Evolutionary conservation across 2,113 vertebrate species (phyloP), one percentile per base, ranked within the genome.

Genomic region (Theristicus caerulescens): DNA sequence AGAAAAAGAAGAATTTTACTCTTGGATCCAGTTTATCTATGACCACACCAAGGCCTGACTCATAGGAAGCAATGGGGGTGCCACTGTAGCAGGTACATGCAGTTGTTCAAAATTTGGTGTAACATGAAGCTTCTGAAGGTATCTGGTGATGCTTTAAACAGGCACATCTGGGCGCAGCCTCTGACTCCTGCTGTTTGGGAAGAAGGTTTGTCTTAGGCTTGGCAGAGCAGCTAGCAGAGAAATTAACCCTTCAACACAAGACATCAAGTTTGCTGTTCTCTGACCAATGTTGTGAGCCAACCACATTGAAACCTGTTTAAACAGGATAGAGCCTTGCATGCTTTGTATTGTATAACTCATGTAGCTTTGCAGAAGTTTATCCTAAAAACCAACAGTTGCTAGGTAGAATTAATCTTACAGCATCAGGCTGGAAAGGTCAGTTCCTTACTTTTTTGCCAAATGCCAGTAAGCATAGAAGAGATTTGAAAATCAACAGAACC

Each of bases 321-420:
- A 83, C 16, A 87, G 36, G 87, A 88, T 73, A 96, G 67, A 95
- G 40, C 11, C 18, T 17, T 97, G 76, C 74, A 26, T 88, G 74
- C 36, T 93, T 96, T 83, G 62, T 82, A 31, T 64, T 52, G 44
- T 69, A 74, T 86, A 86, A 93, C 62, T 93, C 71, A 66, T 1
- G 5, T 62, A 82, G 72, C 78, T 95, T 95, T 92, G 88, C 73
- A 85, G 58, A 96, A 90, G 49, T 83, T 90, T 94, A 95, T 84
- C 91, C 94, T 94, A 79, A 94, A 97, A 86, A 10, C 6, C 47
- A 81, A 86, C 77, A 76, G 73, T 44, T 93, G 58, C 46, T 70
- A 72, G 32, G 85, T 94, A 90, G 49, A 95, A 49, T 52, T 88
- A 86, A 70, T 86, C 70, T 97, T 93, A 67, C 9, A 64, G 57